Base-by-base conservation (phyloP, 2,113 vertebrate genomes). In the Henicopernis longicauda region DNA sequence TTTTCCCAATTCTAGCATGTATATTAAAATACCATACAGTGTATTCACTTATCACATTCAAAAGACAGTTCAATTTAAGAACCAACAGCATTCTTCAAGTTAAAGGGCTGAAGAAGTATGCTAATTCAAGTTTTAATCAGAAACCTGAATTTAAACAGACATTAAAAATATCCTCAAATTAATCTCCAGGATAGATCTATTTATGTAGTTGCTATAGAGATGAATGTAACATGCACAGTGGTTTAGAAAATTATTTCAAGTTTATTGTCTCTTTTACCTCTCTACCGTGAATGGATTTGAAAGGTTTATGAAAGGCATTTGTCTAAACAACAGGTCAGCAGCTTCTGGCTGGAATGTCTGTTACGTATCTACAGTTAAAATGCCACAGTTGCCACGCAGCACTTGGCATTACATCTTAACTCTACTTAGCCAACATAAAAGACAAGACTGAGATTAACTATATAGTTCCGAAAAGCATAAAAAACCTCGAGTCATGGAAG, bases 201-300 rank as follows among this genome's bases (percentile, higher is more conserved):
- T 95, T 97, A 91, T 93, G 67, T 90, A 81, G 97, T 97, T 96
- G 89, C 96, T 94, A 97, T 96, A 96, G 97, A 95, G 94, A 97
- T 95, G 89, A 95, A 96, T 76, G 73, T 93, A 96, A 65, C 38
- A 82, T 3, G 67, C 86, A 93, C 65, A 81, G 77, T 61, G 88
- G 79, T 80, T 97, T 89, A 70, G 86, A 87, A 95, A 95, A 95
- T 55, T 0, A 86, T 94, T 96, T 93, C 89, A 76, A 76, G 66
- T 95, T 93, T 95, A 96, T 97, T 95, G 79, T 94, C 86, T 95
- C 85, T 84, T 89, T 90, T 76, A 74, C 50, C 89, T 86, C 55
- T 77, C 44, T 65, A 34, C 11, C 3, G 22, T 74, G 79, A 95
- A 89, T 29, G 62, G 32, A 95, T 91, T 50, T 86, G 77, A 94